Percentiles rank a stretch among this genome's conserved stretches.
phyloP scores from a whole-genome alignment of 2,797 vertebrate genomes.

The Coregonus sp. region DNA sequence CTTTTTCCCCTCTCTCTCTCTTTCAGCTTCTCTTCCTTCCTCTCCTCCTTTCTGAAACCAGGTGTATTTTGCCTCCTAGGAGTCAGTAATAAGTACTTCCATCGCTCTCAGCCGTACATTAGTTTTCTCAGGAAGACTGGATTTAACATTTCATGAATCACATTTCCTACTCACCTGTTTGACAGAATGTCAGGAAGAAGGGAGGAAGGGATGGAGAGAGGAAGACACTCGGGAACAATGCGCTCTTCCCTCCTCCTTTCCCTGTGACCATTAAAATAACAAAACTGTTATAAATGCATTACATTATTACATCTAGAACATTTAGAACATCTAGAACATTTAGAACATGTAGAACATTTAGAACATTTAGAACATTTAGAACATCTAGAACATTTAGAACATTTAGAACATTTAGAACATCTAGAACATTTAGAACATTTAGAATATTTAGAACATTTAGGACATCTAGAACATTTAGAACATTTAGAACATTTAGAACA shows the following conservation, averaged over 20 bases:
- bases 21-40: slow-evolving; percentile 1
- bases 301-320: background rate
- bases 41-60: slow-evolving; percentile 35
- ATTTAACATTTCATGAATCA: slow-evolving; percentile 68
- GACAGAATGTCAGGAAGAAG: slow-evolving; percentile 37
- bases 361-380: no score
- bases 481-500: no score
- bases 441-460: accelerated
- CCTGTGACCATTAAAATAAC: background rate
- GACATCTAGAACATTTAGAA: no score
- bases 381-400: no score
- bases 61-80: slow-evolving; percentile 36
- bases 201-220: background rate
- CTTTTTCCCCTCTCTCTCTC: background rate
- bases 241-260: background rate
- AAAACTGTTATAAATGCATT: background rate
- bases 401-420: no score
- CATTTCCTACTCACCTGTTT: slow-evolving; percentile 49
- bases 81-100: slow-evolving; percentile 56
- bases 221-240: slow-evolving; percentile 47
- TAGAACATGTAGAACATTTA: no score
- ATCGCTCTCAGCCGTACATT: slow-evolving; percentile 66
- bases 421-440: accelerated
- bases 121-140: slow-evolving; percentile 67
- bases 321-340: no score